These are phyloP conservation scores for Agapornis canus DNA, from an alignment of 2,797 vertebrate species.

Conservation along the genomic window DNA sequence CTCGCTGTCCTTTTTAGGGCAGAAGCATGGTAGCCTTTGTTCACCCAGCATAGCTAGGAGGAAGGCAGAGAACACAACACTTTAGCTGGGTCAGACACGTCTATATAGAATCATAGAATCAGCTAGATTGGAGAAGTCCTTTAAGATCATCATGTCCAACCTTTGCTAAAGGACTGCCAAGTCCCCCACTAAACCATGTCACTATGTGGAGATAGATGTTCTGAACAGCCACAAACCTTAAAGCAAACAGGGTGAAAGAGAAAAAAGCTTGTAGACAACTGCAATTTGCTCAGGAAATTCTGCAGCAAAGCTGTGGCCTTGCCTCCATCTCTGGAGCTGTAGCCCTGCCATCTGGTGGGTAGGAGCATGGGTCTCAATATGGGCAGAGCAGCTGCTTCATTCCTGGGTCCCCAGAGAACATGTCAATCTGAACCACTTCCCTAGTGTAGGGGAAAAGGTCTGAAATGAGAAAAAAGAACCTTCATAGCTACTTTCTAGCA, in stretches of 20 bases:
- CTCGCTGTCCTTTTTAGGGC: background rate
- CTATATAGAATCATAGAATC: background rate
- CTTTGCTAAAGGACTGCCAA: background rate
- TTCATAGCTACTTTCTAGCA: background rate
- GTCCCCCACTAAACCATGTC: background rate
- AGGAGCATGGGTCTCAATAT: background rate
- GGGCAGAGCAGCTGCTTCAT: background rate
- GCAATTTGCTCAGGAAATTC: background rate
- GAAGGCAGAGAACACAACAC: background rate
- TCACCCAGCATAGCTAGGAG: background rate
- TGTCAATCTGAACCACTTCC: background rate
- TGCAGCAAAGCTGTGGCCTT: background rate
- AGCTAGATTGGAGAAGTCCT: background rate
- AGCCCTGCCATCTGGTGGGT: background rate
- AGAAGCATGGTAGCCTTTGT: background rate
- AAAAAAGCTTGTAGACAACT: background rate
- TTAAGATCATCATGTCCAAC: background rate
- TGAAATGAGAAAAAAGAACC: background rate
- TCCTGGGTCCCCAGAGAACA: accelerated
- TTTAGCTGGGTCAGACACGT: background rate
- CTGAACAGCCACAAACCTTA: background rate
- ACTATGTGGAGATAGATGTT: background rate
- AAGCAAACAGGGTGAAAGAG: background rate
- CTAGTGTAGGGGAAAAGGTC: background rate
- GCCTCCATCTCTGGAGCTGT: background rate